These are phyloP conservation scores for Samia ricini DNA, from an alignment of 1,140 invertebrate genomes.

Conservation along the genomic window DNA sequence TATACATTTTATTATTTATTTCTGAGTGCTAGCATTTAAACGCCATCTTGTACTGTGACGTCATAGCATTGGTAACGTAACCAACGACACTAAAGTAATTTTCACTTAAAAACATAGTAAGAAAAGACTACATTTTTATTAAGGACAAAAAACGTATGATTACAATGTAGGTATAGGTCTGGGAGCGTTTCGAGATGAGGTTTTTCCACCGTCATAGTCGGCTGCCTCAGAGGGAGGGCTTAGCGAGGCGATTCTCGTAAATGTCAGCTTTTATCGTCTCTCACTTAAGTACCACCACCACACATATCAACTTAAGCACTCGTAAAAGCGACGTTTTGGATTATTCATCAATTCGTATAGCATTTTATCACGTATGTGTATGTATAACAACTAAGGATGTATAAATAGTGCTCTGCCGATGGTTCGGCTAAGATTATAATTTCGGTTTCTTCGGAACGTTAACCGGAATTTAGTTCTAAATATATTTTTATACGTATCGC, in stretches of 20 bases:
- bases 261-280: conserved; percentile 1
- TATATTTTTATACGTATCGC: no score
- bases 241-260: neutral
- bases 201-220: neutral
- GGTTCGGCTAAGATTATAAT: neutral
- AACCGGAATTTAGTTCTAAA: neutral
- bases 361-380: neutral
- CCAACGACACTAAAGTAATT: no score
- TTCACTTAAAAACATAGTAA: no score
- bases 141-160: conserved; percentile 11
- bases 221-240: conserved; percentile 1
- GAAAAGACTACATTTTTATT: conserved; percentile 18
- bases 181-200: conserved; percentile 14
- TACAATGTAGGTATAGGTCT: conserved; percentile 12
- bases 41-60: no score
- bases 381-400: neutral
- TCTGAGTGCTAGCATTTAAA: no score
- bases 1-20: no score
- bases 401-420: neutral
- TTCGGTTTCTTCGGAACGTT: neutral
- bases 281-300: conserved; percentile 3
- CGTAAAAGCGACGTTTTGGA: conserved; percentile 1
- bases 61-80: no score
- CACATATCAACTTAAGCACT: conserved; percentile 1
- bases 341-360: conserved; percentile 1